These are phyloP conservation scores for Campopleginae sp. DNA, from an alignment of 2,888 invertebrate species.

Conservation along the genomic window DNA sequence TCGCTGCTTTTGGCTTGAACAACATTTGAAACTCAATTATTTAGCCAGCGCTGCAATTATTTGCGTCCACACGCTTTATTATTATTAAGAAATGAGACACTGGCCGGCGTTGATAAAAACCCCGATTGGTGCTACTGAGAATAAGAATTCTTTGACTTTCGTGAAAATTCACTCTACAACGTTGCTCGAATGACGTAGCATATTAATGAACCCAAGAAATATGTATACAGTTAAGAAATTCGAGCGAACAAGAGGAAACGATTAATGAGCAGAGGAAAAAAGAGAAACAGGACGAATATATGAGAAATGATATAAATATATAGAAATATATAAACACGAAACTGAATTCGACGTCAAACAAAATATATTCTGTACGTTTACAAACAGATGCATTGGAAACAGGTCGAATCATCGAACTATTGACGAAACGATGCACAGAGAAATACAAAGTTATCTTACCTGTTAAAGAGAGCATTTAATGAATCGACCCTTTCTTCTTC, in stretches of 20 bases:
- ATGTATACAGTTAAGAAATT: background rate
- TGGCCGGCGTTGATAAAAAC: slow-evolving; percentile 19
- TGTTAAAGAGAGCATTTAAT: background rate
- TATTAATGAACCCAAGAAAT: slow-evolving; percentile 8
- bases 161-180: slow-evolving; percentile 1
- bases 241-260: background rate
- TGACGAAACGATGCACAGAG: slow-evolving; percentile 15
- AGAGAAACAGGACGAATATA: background rate
- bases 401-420: slow-evolving; percentile 1
- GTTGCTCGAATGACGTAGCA: background rate
- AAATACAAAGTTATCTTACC: slow-evolving; percentile 21
- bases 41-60: slow-evolving; percentile 12
- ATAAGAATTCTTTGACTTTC: slow-evolving; percentile 1
- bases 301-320: background rate
- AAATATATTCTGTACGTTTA: slow-evolving; percentile 17
- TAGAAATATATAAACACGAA: slow-evolving; percentile 11
- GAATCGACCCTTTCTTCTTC: background rate
- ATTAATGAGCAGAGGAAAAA: background rate
- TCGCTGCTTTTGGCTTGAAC: background rate
- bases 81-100: background rate
- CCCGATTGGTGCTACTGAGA: slow-evolving; percentile 15
- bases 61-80: slow-evolving; percentile 19
- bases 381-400: slow-evolving; percentile 12
- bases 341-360: slow-evolving; percentile 5
- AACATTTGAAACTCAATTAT: background rate